Conservation (phyloP, 2,113 vertebrate genomes). For the Bagarius yarrelli region DNA sequence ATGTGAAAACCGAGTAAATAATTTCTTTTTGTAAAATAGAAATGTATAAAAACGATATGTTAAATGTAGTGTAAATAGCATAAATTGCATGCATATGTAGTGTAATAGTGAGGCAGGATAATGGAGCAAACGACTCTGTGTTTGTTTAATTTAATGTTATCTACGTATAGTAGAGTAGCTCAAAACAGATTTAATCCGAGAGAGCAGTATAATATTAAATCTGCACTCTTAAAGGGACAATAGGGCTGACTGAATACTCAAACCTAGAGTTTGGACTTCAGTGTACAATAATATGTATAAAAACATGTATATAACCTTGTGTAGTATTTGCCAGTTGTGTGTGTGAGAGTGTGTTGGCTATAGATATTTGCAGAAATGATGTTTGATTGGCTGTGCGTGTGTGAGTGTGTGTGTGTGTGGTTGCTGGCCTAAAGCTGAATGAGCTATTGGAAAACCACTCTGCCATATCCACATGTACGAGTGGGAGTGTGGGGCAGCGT, state of each 20-base stretch:
- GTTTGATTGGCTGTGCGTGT: conserved; percentile 42
- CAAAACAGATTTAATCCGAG: conserved; percentile 8
- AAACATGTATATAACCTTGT: conserved; percentile 70
- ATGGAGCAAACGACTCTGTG: background rate
- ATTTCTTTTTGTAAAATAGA: background rate
- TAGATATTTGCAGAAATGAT: background rate
- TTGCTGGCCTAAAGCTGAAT: conserved; percentile 28
- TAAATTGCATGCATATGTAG: conserved; percentile 24
- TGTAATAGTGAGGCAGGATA: conserved; percentile 26
- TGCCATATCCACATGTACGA: conserved; percentile 32
- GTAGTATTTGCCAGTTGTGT: conserved; percentile 17
- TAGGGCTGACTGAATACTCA: conserved; percentile 77
- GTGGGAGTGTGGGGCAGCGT: conserved; percentile 45
- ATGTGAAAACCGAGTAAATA: background rate
- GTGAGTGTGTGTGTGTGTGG: conserved; percentile 37
- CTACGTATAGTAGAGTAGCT: conserved; percentile 25
- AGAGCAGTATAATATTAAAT: conserved; percentile 39
- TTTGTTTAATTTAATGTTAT: background rate
- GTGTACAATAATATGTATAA: conserved; percentile 70
- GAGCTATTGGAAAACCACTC: conserved; percentile 44
- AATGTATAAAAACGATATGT: conserved; percentile 21
- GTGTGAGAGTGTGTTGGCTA: background rate
- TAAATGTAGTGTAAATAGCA: background rate
- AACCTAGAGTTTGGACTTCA: conserved; percentile 71
- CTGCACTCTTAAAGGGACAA: conserved; percentile 71